Evolutionary conservation across 2,888 invertebrate species (phyloP), one percentile per base, ranked within the genome.

Genomic region (Polydrusus tereticollis): DNA sequence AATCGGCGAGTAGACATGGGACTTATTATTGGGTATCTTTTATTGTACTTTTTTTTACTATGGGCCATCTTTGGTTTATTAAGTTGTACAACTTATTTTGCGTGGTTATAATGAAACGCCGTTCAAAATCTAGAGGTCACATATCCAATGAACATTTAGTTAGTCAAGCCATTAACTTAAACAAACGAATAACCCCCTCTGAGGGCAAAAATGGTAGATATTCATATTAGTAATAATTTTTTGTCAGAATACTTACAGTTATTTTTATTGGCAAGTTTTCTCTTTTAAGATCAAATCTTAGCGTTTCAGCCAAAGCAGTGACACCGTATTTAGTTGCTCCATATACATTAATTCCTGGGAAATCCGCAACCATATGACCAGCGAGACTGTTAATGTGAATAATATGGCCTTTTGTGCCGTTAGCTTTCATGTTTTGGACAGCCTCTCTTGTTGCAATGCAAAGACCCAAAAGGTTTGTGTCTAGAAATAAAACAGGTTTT

Each of bases 371-470:
- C 10, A 52, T 29, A 63, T 78, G 79, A 7, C 79, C 79, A 1
- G 69, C 60, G 20, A 78, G 59, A 20, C 78, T 76, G 57, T 79
- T 79, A 12, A 80, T 77, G 38, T 80, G 76, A 16, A 80, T 66
- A 18, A 80, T 75, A 36, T 80, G 79, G 1, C 80, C 80, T 41
- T 69, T 65, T 2, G 78, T 76, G 14, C 72, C 62, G 43, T 75
- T 47, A 6, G 59, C 55, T 33, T 72, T 72, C 80, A 80, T 80
- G 33, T 74, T 73, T 55, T 72, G 75, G n/a, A 78, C 60, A 0
- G 76, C 80, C 70, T 80, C 79, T 20, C 78, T 69, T 8, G 78
- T 79, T 12, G 76, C 76, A 52, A 78, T 75, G 64, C 76, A 76
- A 16, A 78, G 38, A 16, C 72, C 78, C 16, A 79, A 57, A 7